These are phyloP conservation scores for Oryzias javanicus DNA, from an alignment of 2,113 vertebrate genomes.

Conservation along the genomic window DNA sequence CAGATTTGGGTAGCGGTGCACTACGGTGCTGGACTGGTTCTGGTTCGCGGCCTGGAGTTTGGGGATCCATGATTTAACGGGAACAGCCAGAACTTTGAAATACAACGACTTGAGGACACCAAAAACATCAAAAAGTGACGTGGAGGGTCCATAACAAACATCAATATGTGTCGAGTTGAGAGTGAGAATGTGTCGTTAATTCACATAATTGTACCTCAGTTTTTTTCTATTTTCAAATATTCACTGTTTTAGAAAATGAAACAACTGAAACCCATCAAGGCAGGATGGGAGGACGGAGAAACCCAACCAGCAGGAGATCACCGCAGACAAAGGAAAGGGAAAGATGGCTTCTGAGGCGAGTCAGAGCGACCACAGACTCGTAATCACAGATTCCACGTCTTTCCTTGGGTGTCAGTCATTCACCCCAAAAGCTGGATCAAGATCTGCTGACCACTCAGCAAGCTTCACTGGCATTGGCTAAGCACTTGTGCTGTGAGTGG, in stretches of 20 bases:
- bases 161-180: no score
- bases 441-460: slow-evolving; percentile 19
- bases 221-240: background rate
- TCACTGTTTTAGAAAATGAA: background rate
- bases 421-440: slow-evolving; percentile 18
- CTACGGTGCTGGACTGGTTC: no score
- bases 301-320: slow-evolving; percentile 3
- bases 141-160: no score
- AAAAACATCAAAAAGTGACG: no score
- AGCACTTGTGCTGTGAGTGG: slow-evolving; percentile 10
- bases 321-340: slow-evolving; percentile 8
- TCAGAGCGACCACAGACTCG: slow-evolving; percentile 10
- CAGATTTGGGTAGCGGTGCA: no score
- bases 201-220: background rate
- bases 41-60: no score
- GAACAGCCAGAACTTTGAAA: no score
- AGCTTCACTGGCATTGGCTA: slow-evolving; percentile 32
- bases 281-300: slow-evolving; percentile 9
- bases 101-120: no score
- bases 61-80: no score
- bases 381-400: slow-evolving; percentile 64
- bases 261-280: background rate
- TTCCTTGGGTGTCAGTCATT: slow-evolving; percentile 39
- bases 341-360: slow-evolving; percentile 19
- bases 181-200: no score